phyloP scores from a whole-genome alignment of 2,797 vertebrate species.

The Chelmon rostratus region DNA sequence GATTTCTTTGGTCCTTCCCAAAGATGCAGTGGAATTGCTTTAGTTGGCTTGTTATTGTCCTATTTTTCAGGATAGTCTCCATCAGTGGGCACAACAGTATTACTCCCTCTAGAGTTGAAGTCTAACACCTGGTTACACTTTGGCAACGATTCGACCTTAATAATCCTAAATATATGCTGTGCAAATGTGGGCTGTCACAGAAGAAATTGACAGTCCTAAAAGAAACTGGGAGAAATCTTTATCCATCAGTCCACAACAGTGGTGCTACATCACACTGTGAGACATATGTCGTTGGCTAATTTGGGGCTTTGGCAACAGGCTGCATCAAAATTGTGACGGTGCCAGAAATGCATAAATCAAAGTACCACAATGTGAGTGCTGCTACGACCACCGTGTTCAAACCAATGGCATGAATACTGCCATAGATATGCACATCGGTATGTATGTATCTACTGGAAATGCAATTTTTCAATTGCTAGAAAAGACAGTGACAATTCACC shows the following conservation, averaged over 20 bases:
- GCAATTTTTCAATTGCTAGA: not conserved
- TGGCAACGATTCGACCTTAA: constrained; percentile 1
- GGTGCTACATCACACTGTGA: not conserved
- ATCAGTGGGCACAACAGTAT: not conserved
- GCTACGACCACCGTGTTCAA: not conserved
- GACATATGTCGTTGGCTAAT: not conserved
- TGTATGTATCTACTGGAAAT: not conserved
- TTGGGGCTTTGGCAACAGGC: not conserved
- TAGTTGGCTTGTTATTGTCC: constrained; percentile 5
- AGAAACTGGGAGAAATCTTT: constrained; percentile 12
- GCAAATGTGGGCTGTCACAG: not conserved
- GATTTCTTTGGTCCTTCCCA: not conserved
- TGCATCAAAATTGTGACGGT: not conserved
- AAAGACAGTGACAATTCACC: not conserved
- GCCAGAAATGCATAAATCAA: not conserved
- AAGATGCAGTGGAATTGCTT: constrained; percentile 14
- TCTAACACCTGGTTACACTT: not conserved
- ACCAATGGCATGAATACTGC: not conserved
- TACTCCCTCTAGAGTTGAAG: constrained; percentile 3
- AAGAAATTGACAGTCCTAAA: not conserved
- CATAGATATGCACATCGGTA: fast-evolving
- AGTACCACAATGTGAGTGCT: not conserved
- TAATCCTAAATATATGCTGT: not conserved
- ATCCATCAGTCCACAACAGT: not conserved
- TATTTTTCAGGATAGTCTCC: constrained; percentile 24